Evolutionary conservation across 2,113 vertebrate species (phyloP).

Genomic region (Leptosomus discolor): DNA sequence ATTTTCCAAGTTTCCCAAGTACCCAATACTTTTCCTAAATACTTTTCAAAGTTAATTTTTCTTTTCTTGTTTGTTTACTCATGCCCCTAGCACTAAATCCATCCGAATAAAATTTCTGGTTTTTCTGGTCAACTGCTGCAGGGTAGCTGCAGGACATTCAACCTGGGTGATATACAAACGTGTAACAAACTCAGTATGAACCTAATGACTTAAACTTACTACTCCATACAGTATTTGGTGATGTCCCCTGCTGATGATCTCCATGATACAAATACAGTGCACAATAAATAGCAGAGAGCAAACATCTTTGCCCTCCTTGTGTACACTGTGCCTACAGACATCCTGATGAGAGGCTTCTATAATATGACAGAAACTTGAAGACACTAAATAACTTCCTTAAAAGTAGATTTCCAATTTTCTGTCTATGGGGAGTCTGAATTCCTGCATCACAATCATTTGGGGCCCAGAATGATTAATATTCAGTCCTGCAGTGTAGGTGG

Average conservation of each 20-base stretch:
- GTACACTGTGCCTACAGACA: background rate
- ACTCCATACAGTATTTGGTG: background rate
- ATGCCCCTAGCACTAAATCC: background rate
- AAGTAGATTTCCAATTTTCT: no score
- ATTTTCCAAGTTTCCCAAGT: background rate
- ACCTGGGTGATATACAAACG: fast-evolving
- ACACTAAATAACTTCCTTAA: background rate
- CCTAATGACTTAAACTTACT: background rate
- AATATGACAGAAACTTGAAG: background rate
- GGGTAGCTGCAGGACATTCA: background rate
- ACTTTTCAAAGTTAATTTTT: background rate
- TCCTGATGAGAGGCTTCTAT: fast-evolving
- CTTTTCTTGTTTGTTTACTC: background rate
- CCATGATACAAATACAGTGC: background rate
- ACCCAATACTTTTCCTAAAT: background rate
- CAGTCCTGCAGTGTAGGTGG: background rate
- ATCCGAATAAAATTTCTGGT: background rate
- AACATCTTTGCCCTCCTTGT: background rate
- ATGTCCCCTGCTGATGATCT: background rate
- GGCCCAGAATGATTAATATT: background rate
- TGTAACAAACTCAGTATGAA: background rate
- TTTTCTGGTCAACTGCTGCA: background rate
- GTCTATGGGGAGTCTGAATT: background rate
- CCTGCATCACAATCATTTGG: background rate
- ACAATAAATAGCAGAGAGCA: background rate